These are phyloP conservation scores for Dendrophyllia cribrosa DNA, from an alignment of 64 coral and sea anemone genomes.

Conservation along the genomic window DNA sequence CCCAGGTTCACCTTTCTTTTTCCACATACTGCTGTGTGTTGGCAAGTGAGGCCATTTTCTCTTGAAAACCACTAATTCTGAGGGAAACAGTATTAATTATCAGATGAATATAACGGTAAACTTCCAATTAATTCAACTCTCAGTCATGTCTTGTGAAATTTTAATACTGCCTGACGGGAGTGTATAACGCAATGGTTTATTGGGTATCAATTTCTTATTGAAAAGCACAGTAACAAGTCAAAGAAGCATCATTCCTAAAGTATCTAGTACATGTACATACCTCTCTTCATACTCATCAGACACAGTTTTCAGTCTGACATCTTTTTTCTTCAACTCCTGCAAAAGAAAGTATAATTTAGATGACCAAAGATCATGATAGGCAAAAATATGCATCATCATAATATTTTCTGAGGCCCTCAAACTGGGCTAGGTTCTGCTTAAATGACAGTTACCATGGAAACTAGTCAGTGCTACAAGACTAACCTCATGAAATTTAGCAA, in stretches of 20 bases:
- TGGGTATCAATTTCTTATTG: too few relatives aligned
- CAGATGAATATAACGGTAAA: background rate
- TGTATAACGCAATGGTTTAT: too few relatives aligned
- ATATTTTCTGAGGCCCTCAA: too few relatives aligned
- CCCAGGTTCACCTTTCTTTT: slow-evolving; percentile 74
- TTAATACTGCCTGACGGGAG: too few relatives aligned
- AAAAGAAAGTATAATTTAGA: background rate
- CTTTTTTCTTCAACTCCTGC: slow-evolving; percentile 85
- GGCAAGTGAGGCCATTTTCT: slow-evolving; percentile 79
- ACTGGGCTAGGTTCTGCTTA: background rate
- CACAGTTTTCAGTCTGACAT: slow-evolving; percentile 79
- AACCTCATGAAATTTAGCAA: slow-evolving; percentile 91
- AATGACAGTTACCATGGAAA: background rate
- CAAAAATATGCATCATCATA: too few relatives aligned
- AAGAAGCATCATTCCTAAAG: background rate
- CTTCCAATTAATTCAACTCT: background rate
- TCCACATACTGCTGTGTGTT: slow-evolving; percentile 78
- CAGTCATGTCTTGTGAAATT: too few relatives aligned
- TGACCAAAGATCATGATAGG: background rate
- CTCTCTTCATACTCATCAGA: slow-evolving; percentile 87
- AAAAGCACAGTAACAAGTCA: background rate
- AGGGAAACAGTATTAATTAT: background rate
- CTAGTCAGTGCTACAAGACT: background rate
- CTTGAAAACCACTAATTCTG: slow-evolving; percentile 61
- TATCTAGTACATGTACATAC: background rate